Base-by-base conservation (phyloP, 2,797 vertebrate genomes). In the Notolabrus celidotus region DNA sequence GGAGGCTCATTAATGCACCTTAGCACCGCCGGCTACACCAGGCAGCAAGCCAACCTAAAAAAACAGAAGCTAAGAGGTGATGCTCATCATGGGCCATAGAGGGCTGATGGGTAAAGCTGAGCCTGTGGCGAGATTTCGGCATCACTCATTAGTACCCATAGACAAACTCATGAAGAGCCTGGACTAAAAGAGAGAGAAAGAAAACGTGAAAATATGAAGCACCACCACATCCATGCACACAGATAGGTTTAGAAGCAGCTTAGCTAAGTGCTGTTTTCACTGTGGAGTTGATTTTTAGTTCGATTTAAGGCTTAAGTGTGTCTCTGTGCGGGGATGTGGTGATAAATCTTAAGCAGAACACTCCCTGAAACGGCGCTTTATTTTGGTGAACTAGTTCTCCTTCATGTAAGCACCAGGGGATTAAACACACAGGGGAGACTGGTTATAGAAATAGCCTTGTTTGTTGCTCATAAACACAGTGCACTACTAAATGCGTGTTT, bases 371-470 rank as follows among this genome's bases (percentile, higher is more conserved):
- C 23, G 14, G 47, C 2, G 4, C 53, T 77, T 67, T 71, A 20
- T 85, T 80, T 79, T 66, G 54, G 74, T 85, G 77, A 83, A 86
- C 83, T 65, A 80, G 64, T 81, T 88, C 62, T 86, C 72, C 55
- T 67, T 77, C 72, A 60, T 59, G 41, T 46, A 46, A 45, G 58
- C 45, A 33, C 74, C 73, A 29, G 54, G 80, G 78, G 87, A 88
- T 47, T 3, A 68, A 71, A 57, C 65, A 52, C 75, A 39, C 74
- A 45, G 14, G 82, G 67, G 80, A 74, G 52, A 50, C 62, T 43
- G 63, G 80, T 69, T 69, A 65, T 73, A 82, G 83, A 85, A 87
- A 83, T 67, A 83, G 77, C 67, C 51, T 46, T 60, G 38, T 41
- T 77, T 57, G 84, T 58, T 62, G 38, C 71, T 57, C 74, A 65